Percentiles rank a stretch among this genome's conserved stretches.
phyloP scores from a whole-genome alignment of 2,113 vertebrate species.

The zebrafish (Danio rerio) region DNA sequence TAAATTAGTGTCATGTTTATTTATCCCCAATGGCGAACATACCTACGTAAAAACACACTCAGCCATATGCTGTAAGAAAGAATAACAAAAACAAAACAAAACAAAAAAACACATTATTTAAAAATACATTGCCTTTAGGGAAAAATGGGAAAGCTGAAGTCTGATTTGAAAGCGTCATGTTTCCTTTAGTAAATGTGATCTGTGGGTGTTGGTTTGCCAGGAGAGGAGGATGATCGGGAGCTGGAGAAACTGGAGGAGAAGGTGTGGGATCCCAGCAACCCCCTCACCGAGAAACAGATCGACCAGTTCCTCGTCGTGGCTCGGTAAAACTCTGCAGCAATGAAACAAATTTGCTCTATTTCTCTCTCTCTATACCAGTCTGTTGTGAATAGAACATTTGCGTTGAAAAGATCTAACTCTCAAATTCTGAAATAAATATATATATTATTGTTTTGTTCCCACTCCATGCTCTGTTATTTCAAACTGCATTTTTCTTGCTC shows the following conservation, averaged over 20 bases:
- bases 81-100: no score
- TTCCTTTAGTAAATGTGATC: slow-evolving; percentile 32
- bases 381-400: background rate
- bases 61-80: no score
- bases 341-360: background rate
- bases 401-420: background rate
- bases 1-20: no score
- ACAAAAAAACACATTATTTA: no score
- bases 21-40: no score
- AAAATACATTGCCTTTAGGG: background rate
- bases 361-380: background rate
- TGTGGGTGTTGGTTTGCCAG: slow-evolving; percentile 67
- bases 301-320: slow-evolving; percentile 99
- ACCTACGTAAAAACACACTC: no score
- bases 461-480: background rate
- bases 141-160: background rate
- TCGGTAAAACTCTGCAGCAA: slow-evolving; percentile 80
- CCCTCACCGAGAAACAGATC: slow-evolving; percentile 92
- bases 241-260: slow-evolving; percentile 93
- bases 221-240: slow-evolving; percentile 89
- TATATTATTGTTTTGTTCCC: background rate
- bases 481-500: background rate
- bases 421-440: background rate
- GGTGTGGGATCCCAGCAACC: slow-evolving; percentile 91
- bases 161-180: slow-evolving; percentile 12